phyloP scores from a whole-genome alignment of 2,888 invertebrate species.

The Parascotia fuliginaria region DNA sequence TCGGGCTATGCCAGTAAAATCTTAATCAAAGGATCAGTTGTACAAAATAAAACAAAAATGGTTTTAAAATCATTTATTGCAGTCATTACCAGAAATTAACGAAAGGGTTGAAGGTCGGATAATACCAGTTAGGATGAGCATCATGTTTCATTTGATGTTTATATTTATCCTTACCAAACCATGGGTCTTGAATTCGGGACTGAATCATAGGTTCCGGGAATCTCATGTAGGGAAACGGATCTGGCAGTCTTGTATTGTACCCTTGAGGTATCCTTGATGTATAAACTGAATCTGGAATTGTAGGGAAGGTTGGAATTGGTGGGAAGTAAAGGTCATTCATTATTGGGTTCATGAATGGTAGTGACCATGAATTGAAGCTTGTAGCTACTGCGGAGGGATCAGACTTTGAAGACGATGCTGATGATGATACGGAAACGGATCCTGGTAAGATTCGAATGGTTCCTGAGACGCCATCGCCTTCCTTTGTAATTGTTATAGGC shows the following conservation, averaged over 20 bases:
- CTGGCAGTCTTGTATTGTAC: conserved; percentile 33
- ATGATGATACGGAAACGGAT: conserved; percentile 59
- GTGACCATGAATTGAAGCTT: conserved; percentile 33
- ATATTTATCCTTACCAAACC: conserved; percentile 43
- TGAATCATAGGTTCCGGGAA: conserved; percentile 11
- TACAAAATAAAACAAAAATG: conserved; percentile 9
- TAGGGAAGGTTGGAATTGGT: conserved; percentile 43
- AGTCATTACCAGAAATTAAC: conserved; percentile 48
- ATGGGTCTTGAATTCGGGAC: conserved; percentile 29
- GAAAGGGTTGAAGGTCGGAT: conserved; percentile 58
- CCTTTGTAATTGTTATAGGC: conserved; percentile 53
- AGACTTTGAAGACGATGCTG: conserved; percentile 55
- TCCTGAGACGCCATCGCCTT: conserved; percentile 57
- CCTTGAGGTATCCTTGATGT: conserved; percentile 43
- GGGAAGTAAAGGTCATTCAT: conserved; percentile 38
- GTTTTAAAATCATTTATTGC: conserved; percentile 28
- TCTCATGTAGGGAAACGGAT: conserved; percentile 15
- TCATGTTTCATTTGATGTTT: conserved; percentile 42
- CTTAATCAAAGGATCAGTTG: not conserved
- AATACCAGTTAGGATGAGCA: conserved; percentile 51
- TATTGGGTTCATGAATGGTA: conserved; percentile 34
- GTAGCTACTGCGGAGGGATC: conserved; percentile 39
- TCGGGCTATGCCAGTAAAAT: no score
- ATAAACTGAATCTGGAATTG: conserved; percentile 36
- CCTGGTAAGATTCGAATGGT: conserved; percentile 61